A percentile compares a stretch with the other conserved stretches of the same genome.
Evolutionary conservation across 2,797 vertebrate species (phyloP).

Genomic region (Microhierax caerulescens): DNA sequence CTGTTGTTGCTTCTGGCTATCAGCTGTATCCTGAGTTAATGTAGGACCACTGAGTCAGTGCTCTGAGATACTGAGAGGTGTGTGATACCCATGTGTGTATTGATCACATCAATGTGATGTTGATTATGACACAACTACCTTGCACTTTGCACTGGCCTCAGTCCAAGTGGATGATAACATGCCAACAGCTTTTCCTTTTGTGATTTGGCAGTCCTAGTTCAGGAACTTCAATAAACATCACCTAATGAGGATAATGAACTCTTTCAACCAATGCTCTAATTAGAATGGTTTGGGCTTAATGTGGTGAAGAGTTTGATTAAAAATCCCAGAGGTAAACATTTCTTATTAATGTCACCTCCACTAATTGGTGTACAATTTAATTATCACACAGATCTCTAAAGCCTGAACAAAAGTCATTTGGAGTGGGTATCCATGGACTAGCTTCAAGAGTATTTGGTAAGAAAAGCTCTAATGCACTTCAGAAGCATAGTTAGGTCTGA

Average conservation of each 20-base stretch:
- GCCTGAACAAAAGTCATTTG: slow-evolving; percentile 77
- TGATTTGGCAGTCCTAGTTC: not conserved
- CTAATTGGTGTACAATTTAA: not conserved
- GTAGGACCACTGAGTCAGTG: not conserved
- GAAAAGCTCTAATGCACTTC: not conserved
- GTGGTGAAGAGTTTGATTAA: not conserved
- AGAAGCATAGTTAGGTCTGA: not conserved
- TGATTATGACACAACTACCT: not conserved
- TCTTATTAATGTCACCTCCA: not conserved
- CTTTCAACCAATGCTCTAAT: not conserved
- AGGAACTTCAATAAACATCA: not conserved
- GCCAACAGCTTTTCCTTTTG: not conserved
- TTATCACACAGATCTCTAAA: slow-evolving; percentile 69
- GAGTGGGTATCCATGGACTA: slow-evolving; percentile 74
- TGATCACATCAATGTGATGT: not conserved
- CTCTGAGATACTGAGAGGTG: not conserved
- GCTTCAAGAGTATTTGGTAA: slow-evolving; percentile 74
- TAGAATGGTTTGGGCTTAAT: not conserved
- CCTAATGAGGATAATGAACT: not conserved
- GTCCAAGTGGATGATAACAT: not conserved
- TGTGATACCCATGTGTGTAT: not conserved
- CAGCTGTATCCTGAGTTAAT: not conserved
- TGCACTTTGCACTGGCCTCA: not conserved
- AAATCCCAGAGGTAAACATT: not conserved
- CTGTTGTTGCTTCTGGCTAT: not conserved